Evolutionary conservation across 2,797 vertebrate species (phyloP), one percentile per base, ranked within the genome.

Genomic region (Carapus acus): DNA sequence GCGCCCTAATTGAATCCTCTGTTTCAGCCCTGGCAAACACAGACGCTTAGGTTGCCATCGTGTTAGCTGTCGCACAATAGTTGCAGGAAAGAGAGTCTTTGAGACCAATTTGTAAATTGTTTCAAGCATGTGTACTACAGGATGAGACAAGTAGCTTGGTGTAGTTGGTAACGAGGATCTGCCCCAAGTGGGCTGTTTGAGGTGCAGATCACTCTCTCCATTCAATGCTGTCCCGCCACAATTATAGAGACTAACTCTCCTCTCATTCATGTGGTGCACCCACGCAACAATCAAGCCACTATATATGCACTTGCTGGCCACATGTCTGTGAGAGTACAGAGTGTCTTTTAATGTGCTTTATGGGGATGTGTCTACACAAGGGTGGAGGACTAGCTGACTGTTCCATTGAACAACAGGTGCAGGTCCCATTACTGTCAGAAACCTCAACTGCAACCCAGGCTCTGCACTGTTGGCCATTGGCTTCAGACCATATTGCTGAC

Each of bases 101-200:
- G n/a, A n/a, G n/a, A n/a, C n/a, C n/a, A 42, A 69, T 64, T 79
- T 62, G 63, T 67, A 42, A 45, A 66, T 76, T 62, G 36, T 31
- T 34, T 58, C 38, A 56, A 52, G 49, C 29, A 43, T 40, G 7
- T 33, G 48, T 42, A 58, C 21, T 49, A 62, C 54, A 19, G 58
- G 53, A 49, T 49, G 40, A 69, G 40, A 51, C 38, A 7, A 68
- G 48, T 36, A 16, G 33, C 59, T 55, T 65, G 24, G 45, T 59
- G 58, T 63, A 41, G 33, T 51, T 60, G 67, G 64, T 46, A 27
- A 49, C 36, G 31, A 67, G 54, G 16, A 58, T 71, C 57, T 68
- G 46, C 58, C 27, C 36, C 22, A 38, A 33, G 16, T 55, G 31
- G 18, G 43, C 37, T 54, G 60, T 67, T 63, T 34, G 65, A 73